phyloP scores from a whole-genome alignment of 2,888 invertebrate genomes.

The Tuberolachnus salignus region DNA sequence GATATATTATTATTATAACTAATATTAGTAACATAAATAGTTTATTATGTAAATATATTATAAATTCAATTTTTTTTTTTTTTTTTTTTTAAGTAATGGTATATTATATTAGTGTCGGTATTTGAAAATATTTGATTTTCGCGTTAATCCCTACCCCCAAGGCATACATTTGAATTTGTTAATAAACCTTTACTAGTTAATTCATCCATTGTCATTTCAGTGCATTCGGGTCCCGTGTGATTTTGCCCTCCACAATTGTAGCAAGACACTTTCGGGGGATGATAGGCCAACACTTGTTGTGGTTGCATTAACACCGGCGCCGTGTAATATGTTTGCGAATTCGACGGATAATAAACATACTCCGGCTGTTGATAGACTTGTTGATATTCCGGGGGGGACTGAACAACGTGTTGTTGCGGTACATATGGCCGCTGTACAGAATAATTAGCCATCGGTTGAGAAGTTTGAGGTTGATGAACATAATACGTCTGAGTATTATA shows the following conservation, averaged over 20 bases:
- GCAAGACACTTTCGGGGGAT: conserved; percentile 75
- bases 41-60: too few species aligned
- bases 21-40: too few species aligned
- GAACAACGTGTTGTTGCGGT: conserved; percentile 40
- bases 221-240: conserved; percentile 85
- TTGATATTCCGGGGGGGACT: conserved; percentile 47
- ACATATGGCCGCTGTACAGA: conserved; percentile 37
- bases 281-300: conserved; percentile 62
- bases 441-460: conserved; percentile 34
- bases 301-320: conserved; percentile 49
- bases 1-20: too few species aligned
- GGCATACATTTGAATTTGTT: not conserved
- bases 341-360: conserved; percentile 51
- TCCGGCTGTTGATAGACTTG: conserved; percentile 49
- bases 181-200: conserved; percentile 69
- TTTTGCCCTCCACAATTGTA: conserved; percentile 89
- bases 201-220: conserved; percentile 90
- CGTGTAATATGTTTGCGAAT: conserved; percentile 42
- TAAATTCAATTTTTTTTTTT: too few species aligned
- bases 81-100: too few species aligned
- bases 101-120: too few species aligned
- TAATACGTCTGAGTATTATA: conserved; percentile 53
- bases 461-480: conserved; percentile 54
- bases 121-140: too few species aligned
- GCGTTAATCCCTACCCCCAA: too few species aligned